Evolutionary conservation across 2,888 invertebrate species (phyloP).

Genomic region (Kryphioiulus occultus): DNA sequence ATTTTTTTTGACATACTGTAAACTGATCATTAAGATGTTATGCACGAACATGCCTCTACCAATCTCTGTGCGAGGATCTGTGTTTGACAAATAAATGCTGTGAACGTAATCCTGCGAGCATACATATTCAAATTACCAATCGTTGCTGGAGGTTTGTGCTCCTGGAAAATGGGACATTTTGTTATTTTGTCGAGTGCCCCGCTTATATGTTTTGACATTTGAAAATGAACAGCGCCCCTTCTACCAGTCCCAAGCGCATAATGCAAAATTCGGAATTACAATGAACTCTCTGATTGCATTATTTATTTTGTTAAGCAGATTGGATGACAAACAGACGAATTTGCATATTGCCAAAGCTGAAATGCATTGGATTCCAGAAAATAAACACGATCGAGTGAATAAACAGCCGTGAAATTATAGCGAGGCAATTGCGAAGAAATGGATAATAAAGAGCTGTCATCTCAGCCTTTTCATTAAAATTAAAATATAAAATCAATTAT

Average conservation of each 20-base stretch:
- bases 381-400: constrained; percentile 19
- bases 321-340: neutral
- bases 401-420: neutral
- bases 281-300: constrained; percentile 13
- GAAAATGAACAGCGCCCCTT: constrained; percentile 3
- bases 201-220: constrained; percentile 20
- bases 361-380: neutral
- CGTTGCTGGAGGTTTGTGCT: neutral
- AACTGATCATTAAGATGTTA: neutral
- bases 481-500: constrained; percentile 12
- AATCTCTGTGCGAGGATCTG: neutral
- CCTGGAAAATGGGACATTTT: neutral
- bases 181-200: constrained; percentile 3
- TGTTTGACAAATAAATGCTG: constrained; percentile 13
- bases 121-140: constrained; percentile 29
- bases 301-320: constrained; percentile 14
- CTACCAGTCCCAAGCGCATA: constrained; percentile 7
- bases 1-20: neutral
- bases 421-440: neutral
- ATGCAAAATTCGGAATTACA: constrained; percentile 28
- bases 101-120: neutral
- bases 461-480: neutral
- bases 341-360: neutral
- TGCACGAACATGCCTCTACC: neutral
- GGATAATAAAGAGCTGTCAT: constrained; percentile 4